Conservation (phyloP, 2,797 vertebrate species). For the Uromys caudimaculatus region DNA sequence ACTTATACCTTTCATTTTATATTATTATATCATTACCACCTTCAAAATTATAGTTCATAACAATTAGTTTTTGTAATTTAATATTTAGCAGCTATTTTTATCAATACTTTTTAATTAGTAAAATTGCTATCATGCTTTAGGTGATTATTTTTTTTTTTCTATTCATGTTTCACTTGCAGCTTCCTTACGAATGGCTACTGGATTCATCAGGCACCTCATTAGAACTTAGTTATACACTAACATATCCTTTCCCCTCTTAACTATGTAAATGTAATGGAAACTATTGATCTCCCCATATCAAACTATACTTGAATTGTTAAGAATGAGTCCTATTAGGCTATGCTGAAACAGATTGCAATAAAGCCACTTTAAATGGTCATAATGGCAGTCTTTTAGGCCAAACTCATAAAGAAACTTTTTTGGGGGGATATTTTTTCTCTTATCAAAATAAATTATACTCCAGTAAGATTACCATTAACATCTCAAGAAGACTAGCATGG, state of each 20-base stretch:
- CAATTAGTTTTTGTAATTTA: not conserved
- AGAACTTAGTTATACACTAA: not conserved
- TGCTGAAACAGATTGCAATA: not conserved
- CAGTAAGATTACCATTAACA: not conserved
- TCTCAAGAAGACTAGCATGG: too few species aligned
- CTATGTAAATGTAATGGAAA: conserved; percentile 19
- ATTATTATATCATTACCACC: not conserved
- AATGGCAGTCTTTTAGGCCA: not conserved
- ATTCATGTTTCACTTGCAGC: conserved; percentile 2
- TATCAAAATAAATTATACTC: not conserved
- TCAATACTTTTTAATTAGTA: conserved; percentile 24
- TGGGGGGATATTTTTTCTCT: conserved; percentile 11
- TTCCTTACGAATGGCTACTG: conserved; percentile 7
- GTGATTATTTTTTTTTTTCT: not conserved
- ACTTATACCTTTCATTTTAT: conserved; percentile 4
- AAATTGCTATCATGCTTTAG: conserved; percentile 6
- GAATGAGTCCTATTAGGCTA: not conserved
- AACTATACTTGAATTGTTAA: conserved; percentile 16
- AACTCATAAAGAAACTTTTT: not conserved
- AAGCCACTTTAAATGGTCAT: not conserved
- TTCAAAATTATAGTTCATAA: conserved; percentile 25
- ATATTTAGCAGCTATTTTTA: conserved; percentile 51
- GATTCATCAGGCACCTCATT: not conserved
- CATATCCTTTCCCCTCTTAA: not conserved
- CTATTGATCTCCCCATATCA: not conserved